Evolutionary conservation across 2,797 vertebrate species (phyloP).

Genomic region (Sylvilagus floridanus): DNA sequence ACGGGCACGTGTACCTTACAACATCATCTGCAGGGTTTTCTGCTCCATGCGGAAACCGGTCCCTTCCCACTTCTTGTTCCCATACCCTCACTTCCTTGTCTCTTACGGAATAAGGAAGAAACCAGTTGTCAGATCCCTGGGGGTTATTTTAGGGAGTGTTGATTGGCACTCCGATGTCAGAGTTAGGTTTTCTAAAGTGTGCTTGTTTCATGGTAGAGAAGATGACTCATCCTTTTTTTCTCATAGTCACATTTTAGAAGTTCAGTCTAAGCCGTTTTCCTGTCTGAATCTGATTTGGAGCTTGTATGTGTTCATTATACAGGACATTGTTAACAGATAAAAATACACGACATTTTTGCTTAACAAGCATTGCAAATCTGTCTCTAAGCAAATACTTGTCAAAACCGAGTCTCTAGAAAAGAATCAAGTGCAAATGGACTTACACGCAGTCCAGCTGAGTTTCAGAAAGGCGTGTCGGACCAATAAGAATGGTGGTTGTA

Average conservation of each 20-base stretch:
- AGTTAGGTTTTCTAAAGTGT: slow-evolving; percentile 27
- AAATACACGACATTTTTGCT: slow-evolving; percentile 31
- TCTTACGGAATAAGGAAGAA: neutral
- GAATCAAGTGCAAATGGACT: slow-evolving; percentile 47
- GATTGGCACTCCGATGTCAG: neutral
- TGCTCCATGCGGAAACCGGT: neutral
- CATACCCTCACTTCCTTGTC: neutral
- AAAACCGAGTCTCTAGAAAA: slow-evolving; percentile 63
- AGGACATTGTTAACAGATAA: slow-evolving; percentile 43
- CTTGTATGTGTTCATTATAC: slow-evolving; percentile 54
- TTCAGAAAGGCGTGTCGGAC: slow-evolving; percentile 26
- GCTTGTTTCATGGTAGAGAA: slow-evolving; percentile 45
- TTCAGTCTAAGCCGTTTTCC: slow-evolving; percentile 42
- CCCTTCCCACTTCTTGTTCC: neutral
- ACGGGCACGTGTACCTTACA: neutral
- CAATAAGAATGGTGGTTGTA: neutral
- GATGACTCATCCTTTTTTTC: slow-evolving; percentile 63
- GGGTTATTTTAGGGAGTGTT: neutral
- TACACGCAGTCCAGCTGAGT: slow-evolving; percentile 6
- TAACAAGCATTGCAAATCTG: slow-evolving; percentile 10
- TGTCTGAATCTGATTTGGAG: slow-evolving; percentile 57
- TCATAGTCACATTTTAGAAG: slow-evolving; percentile 60
- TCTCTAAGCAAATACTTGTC: slow-evolving; percentile 16
- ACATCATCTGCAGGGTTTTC: neutral
- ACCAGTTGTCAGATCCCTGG: neutral